Evolutionary conservation across 2,797 vertebrate genomes (phyloP), one percentile per base, ranked within the genome.

Genomic region (Channa striata): DNA sequence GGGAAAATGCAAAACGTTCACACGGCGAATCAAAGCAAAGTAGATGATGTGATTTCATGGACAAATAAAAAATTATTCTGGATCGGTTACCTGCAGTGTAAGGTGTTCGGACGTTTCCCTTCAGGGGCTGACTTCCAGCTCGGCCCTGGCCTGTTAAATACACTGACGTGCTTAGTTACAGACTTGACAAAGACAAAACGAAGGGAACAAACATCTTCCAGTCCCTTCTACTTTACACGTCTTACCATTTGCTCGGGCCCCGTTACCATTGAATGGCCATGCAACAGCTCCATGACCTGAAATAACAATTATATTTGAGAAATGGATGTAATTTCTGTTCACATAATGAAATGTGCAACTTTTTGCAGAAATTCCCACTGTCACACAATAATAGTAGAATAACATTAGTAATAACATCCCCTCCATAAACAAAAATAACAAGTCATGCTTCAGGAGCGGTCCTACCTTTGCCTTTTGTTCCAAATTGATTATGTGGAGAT

Each of bases 21-120:
- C n/a, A n/a, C n/a, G n/a, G n/a, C n/a, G 36, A 4, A n/a, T 68
- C 16, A 60, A 14, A 61, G 2, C 30, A 17, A n/a, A 25, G 1
- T 69, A 46, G 33, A 2, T 20, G 10, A 46, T 50, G 30, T 8
- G 1, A 40, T 11, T 36, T 63, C 8, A 11, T n/a, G 11, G 16
- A 44, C 10, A 44, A 43, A 44, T 34, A 43, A 13, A 36, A 57
- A 4, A 4, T 2, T 14, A 5, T 14, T 44, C 9, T 53, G 14
- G 21, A 34, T 37, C 7, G 36, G 9, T 73, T 83, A 92, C 91
- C 90, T 86, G 87, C 44, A 0, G 85, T 84, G 51, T 77, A 90
- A 47, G 63, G 46, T 40, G 77, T 82, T 57, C 47, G 68, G 0
- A 79, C 84, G 23, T 83, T 89, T 59, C 83, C 87, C 82, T 92